phyloP scores from a whole-genome alignment of 2,888 invertebrate genomes.

The Drosophila rellima region DNA sequence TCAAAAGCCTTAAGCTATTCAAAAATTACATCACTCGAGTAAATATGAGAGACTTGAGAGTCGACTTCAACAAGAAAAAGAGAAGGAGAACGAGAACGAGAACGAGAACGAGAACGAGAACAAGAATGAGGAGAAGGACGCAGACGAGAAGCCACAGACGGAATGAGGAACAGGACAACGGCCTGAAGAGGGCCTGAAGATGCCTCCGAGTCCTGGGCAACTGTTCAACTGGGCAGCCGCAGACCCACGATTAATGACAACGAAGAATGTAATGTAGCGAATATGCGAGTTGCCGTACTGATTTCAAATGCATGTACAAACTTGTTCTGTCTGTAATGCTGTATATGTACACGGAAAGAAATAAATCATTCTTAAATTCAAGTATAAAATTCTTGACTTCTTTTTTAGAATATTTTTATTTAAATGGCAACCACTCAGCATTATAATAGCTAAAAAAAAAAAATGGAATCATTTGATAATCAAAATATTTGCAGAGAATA shows the following conservation, averaged over 20 bases:
- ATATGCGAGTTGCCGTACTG: slow-evolving; percentile 79
- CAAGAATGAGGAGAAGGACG: background rate
- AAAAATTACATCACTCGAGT: slow-evolving; percentile 81
- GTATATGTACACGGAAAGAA: background rate
- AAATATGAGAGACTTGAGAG: slow-evolving; percentile 70
- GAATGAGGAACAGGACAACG: background rate
- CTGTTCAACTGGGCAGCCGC: slow-evolving; percentile 47
- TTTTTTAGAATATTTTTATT: no score
- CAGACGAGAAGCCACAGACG: no score
- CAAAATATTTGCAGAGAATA: no score
- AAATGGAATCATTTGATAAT: no score
- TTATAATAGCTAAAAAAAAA: no score
- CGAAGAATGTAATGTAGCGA: slow-evolving; percentile 77
- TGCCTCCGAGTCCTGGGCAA: slow-evolving; percentile 36
- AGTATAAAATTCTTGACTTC: no score
- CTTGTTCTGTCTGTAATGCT: slow-evolving; percentile 3
- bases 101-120: background rate
- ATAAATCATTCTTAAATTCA: no score
- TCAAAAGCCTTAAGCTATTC: slow-evolving; percentile 79
- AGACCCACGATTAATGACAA: slow-evolving; percentile 78
- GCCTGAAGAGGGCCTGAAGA: slow-evolving; percentile 29
- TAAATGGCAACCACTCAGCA: no score
- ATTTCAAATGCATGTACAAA: slow-evolving; percentile 68
- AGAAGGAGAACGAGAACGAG: background rate
- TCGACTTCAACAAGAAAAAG: slow-evolving; percentile 24